Evolutionary conservation across 2,888 invertebrate genomes (phyloP), one percentile per base, ranked within the genome.

Genomic region (Ligdia adustata): DNA sequence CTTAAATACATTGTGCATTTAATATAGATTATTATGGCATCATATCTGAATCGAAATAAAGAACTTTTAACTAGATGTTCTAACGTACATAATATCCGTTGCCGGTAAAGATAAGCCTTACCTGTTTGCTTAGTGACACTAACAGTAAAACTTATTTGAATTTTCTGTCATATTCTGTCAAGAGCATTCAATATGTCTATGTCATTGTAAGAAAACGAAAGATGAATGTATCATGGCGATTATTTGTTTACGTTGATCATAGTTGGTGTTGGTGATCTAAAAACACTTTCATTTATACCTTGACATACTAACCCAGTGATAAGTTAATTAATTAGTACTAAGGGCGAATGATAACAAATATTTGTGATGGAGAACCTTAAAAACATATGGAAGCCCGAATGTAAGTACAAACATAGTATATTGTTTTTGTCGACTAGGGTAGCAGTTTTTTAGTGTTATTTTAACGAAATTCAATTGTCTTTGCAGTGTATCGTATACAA

Each of bases 401-500:
- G 90, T 89, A 69, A 70, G 84, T 72, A 41, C 29, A 31, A n/a
- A n/a, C n/a, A n/a, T n/a, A n/a, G n/a, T n/a, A n/a, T n/a, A n/a
- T n/a, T n/a, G n/a, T n/a, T n/a, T 9, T 4, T 0, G 3, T 33
- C 35, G 15, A 40, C 31, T 52, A 22, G 40, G 12, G 4, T 22
- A 24, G 6, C 5, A 26, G 20, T 11, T 32, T 16, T 13, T 26
- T 45, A 14, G 6, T 7, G 52, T 45, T 46, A 47, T 31, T 37
- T 26, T 32, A 39, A 18, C 40, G 35, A 42, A 52, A 39, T 14
- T 40, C 40, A 45, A 12, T 13, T 52, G 42, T 47, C 43, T 64
- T 91, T 90, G 18, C 75, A 97, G 97, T 97, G 62, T 97, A 97
- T 85, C 94, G 95, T 66, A 93, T 97, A 71, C 97, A 97, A 83